phyloP scores from a whole-genome alignment of 2,797 vertebrate species.

The Neopelma chrysocephalum region DNA sequence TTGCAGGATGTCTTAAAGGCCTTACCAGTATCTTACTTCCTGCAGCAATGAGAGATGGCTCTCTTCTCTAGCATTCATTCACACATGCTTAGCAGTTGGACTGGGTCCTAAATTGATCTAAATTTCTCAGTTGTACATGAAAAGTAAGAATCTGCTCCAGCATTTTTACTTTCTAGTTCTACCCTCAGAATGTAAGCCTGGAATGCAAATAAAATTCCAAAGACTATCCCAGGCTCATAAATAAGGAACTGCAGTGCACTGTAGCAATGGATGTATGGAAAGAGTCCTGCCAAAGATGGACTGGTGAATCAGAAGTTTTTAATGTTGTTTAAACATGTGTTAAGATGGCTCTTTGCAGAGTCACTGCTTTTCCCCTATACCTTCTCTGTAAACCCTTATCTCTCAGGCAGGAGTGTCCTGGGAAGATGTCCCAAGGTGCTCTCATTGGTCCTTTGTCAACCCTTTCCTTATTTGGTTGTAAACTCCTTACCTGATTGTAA shows the following conservation, averaged over 20 bases:
- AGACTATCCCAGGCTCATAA: not conserved
- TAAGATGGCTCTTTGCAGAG: no score
- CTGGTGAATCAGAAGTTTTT: no score
- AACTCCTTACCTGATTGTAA: no score
- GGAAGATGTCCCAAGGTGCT: no score
- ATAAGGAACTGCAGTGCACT: not conserved
- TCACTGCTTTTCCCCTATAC: no score
- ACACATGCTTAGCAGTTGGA: not conserved
- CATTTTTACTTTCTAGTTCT: not conserved
- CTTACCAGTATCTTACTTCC: not conserved
- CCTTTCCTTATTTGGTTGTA: no score
- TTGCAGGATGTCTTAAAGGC: not conserved
- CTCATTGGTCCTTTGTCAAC: no score
- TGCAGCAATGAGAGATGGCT: not conserved
- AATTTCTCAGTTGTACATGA: not conserved
- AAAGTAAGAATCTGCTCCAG: not conserved
- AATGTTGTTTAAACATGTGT: no score
- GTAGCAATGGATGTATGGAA: no score
- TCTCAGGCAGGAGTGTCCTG: no score
- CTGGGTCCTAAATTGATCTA: not conserved
- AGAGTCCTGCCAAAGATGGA: no score
- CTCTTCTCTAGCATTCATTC: not conserved
- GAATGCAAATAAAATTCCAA: not conserved
- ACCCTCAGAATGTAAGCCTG: not conserved
- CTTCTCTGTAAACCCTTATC: no score